Conservation (phyloP, 37 sponge, comb jelly and placozoan genomes). For the Cliona cf. orientalis region DNA sequence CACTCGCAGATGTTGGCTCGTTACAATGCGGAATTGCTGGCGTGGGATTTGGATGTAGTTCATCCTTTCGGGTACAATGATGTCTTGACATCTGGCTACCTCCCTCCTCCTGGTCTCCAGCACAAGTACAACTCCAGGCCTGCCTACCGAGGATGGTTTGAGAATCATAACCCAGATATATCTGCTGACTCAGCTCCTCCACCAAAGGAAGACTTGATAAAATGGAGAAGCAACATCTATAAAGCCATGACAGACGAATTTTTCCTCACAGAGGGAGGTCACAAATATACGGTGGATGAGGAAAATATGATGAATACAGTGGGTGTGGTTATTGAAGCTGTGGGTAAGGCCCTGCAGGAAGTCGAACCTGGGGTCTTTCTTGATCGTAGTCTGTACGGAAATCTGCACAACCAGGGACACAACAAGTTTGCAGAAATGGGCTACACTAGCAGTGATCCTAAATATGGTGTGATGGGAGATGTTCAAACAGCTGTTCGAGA, state of each 20-base stretch:
- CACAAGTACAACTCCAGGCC: conserved; percentile 4
- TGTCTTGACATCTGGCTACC: background rate
- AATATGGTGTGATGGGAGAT: background rate
- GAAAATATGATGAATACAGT: background rate
- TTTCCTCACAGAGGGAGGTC: background rate
- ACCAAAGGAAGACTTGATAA: background rate
- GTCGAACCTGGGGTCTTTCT: background rate
- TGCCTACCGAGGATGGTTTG: conserved; percentile 25
- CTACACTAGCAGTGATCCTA: background rate
- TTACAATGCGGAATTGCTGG: conserved; percentile 24
- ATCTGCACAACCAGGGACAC: conserved; percentile 9
- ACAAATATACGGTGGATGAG: background rate
- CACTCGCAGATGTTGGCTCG: conserved; percentile 40
- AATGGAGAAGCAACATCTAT: conserved; percentile 20
- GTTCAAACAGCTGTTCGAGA: background rate
- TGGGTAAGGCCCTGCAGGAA: background rate
- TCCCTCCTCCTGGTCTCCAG: conserved; percentile 23
- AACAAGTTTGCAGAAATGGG: background rate
- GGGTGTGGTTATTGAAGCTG: conserved; percentile 12
- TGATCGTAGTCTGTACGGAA: background rate
- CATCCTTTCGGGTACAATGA: conserved; percentile 21
- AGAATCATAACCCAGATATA: too few species aligned
- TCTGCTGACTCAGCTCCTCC: background rate
- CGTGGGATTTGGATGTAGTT: conserved; percentile 2
- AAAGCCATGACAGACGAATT: background rate